Evolutionary conservation across 2,113 vertebrate genomes (phyloP).

Genomic region (Boleophthalmus pectinirostris): DNA sequence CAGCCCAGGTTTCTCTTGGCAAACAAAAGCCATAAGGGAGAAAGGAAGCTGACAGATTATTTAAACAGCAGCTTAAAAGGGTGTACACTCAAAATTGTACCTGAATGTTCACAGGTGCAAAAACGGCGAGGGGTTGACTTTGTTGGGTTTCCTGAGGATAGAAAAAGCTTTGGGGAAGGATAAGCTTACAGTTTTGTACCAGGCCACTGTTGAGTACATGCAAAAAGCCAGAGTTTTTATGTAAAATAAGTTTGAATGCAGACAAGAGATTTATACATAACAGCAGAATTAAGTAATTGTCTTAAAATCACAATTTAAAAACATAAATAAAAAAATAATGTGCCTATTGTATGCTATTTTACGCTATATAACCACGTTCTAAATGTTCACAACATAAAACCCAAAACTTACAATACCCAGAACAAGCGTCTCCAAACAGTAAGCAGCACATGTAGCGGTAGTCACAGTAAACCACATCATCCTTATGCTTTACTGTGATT

Average conservation of each 20-base stretch:
- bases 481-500: neutral
- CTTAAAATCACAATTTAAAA: too few species aligned
- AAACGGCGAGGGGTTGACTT: neutral
- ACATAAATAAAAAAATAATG: too few species aligned
- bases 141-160: neutral
- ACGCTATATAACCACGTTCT: too few species aligned
- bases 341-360: too few species aligned
- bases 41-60: constrained; percentile 8
- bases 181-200: neutral
- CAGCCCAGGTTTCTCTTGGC: constrained; percentile 2
- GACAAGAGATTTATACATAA: neutral
- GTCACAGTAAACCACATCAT: neutral
- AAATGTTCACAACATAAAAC: neutral
- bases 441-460: neutral
- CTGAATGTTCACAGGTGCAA: constrained; percentile 7
- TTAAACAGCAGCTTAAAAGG: neutral
- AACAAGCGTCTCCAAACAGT: neutral
- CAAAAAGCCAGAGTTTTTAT: neutral
- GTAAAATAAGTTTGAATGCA: neutral
- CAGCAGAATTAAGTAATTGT: too few species aligned
- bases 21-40: constrained; percentile 10
- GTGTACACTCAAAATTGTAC: neutral
- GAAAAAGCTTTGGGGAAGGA: neutral
- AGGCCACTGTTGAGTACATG: neutral
- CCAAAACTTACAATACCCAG: neutral